Percentiles rank a stretch among this genome's conserved stretches.
Evolutionary conservation across 2,888 invertebrate genomes (phyloP).

Genomic region (Scaptomyza reducta): DNA sequence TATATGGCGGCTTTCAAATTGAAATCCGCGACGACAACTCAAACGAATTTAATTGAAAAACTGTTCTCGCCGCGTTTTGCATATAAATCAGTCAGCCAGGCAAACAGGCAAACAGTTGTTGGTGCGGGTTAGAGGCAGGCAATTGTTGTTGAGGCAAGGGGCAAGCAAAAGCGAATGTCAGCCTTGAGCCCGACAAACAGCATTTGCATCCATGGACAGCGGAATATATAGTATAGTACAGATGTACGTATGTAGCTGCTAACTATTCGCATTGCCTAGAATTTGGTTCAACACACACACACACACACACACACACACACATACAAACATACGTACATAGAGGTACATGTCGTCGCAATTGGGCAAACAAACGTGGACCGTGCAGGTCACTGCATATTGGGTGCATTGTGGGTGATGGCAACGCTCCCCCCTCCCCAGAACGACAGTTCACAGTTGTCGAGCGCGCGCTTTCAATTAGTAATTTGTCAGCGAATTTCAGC

Average conservation of each 20-base stretch:
- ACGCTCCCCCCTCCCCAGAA: slow-evolving; percentile 42
- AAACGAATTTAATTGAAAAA: slow-evolving; percentile 78
- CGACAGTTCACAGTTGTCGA: slow-evolving; percentile 24
- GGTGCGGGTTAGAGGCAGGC: slow-evolving; percentile 4
- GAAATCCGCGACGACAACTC: slow-evolving; percentile 76
- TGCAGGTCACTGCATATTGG: slow-evolving; percentile 76
- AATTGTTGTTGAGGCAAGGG: slow-evolving; percentile 15
- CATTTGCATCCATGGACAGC: slow-evolving; percentile 45
- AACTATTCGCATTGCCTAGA: slow-evolving; percentile 49
- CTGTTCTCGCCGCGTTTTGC: slow-evolving; percentile 74
- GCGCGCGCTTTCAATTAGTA: slow-evolving; percentile 71
- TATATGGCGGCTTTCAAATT: slow-evolving; percentile 76
- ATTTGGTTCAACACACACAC: slow-evolving; percentile 43
- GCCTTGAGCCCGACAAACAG: slow-evolving; percentile 57
- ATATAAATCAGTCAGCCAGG: slow-evolving; percentile 67
- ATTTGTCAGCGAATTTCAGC: slow-evolving; percentile 67
- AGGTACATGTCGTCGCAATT: slow-evolving; percentile 56
- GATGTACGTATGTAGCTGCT: slow-evolving; percentile 11
- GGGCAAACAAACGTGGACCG: slow-evolving; percentile 74
- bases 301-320: slow-evolving; percentile 47
- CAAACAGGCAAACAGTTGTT: slow-evolving; percentile 1
- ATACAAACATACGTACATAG: slow-evolving; percentile 43
- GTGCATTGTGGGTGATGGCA: slow-evolving; percentile 39
- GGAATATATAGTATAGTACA: slow-evolving; percentile 16
- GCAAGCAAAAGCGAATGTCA: slow-evolving; percentile 20